These are phyloP conservation scores for Aix galericulata DNA, from an alignment of 2,113 vertebrate species.

Conservation along the genomic window DNA sequence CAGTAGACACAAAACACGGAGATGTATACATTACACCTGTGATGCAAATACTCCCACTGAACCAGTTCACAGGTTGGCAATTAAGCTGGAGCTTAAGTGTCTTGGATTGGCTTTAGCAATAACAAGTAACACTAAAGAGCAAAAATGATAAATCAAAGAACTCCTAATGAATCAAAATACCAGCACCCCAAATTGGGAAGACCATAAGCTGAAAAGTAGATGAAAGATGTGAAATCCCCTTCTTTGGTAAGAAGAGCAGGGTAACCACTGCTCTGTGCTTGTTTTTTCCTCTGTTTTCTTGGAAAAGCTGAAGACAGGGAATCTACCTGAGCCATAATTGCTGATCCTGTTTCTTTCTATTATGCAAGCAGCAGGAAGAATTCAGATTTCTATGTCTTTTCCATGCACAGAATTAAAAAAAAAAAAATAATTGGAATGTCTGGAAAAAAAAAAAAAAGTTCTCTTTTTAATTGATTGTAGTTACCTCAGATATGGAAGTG, in stretches of 20 bases:
- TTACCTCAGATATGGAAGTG: constrained; percentile 3
- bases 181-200: background rate
- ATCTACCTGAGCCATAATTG: constrained; percentile 20
- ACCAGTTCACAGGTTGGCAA: background rate
- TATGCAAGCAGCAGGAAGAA: constrained; percentile 44
- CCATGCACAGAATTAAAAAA: background rate
- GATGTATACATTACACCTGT: background rate
- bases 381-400: constrained; percentile 19
- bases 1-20: background rate
- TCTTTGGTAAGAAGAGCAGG: background rate
- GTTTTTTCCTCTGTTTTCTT: constrained; percentile 2
- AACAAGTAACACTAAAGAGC: constrained; percentile 9
- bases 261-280: background rate
- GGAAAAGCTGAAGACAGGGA: constrained; percentile 30
- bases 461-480: constrained; percentile 34
- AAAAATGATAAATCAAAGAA: constrained; percentile 32
- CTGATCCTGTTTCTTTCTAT: constrained; percentile 27
- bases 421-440: background rate
- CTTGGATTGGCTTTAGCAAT: background rate
- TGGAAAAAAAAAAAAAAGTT: background rate
- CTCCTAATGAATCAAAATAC: background rate
- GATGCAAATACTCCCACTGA: background rate
- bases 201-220: background rate
- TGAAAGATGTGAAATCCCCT: background rate
- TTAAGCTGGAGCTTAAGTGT: background rate